Conservation (phyloP, 2,797 vertebrate species). For the Okamejei kenojei region DNA sequence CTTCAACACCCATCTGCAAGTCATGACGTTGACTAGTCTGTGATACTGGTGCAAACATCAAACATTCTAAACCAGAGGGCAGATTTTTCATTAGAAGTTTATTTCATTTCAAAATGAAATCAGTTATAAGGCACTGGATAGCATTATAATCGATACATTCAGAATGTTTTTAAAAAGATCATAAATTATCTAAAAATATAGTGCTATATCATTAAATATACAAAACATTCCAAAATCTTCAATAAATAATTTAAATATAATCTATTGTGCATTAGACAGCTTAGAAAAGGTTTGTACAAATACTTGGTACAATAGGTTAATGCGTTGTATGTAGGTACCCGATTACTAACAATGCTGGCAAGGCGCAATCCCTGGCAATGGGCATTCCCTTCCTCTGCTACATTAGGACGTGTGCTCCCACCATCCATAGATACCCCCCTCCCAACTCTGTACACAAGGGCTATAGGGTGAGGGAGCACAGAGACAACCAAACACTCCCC, state of each 20-base stretch:
- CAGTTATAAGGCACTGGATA: background rate
- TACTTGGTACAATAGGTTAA: background rate
- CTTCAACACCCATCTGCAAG: no score
- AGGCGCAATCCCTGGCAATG: no score
- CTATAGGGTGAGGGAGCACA: no score
- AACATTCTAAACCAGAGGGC: background rate
- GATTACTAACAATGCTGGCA: no score
- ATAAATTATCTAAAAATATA: conserved; percentile 36
- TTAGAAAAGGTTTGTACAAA: background rate
- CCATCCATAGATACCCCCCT: background rate
- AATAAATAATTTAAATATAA: conserved; percentile 36
- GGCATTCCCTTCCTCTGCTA: background rate
- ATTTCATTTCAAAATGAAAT: background rate
- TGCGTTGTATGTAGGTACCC: background rate
- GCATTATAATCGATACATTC: background rate
- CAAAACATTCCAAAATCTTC: conserved; percentile 33
- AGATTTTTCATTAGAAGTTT: background rate
- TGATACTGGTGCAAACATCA: background rate
- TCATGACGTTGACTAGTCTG: no score
- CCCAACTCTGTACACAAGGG: background rate
- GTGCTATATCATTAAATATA: conserved; percentile 29
- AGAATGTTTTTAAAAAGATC: conserved; percentile 1
- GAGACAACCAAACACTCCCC: no score
- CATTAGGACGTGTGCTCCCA: background rate
- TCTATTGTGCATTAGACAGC: conserved; percentile 31